Conservation (phyloP, 2,797 vertebrate species). For the Phrynocephalus vlangalii region DNA sequence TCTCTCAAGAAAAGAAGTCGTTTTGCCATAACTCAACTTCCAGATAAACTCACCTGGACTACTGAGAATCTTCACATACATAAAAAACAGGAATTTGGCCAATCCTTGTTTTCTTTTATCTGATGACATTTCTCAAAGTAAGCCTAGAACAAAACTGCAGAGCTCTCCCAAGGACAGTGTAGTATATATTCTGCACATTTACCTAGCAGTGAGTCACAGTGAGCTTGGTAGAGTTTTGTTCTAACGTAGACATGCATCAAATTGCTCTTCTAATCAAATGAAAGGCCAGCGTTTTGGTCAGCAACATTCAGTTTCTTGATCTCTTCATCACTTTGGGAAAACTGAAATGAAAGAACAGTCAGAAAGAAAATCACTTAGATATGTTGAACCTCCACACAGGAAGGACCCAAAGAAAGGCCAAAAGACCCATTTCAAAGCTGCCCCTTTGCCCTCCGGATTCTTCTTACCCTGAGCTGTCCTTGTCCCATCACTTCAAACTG, state of each 20-base stretch:
- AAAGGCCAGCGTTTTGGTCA: not conserved
- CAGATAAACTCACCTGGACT: no score
- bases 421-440: not conserved
- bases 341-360: not conserved
- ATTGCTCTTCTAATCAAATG: no score
- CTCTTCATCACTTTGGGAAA: not conserved
- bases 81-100: no score
- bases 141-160: not conserved
- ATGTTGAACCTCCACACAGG: not conserved
- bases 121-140: not conserved
- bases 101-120: not conserved
- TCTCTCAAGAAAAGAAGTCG: no score
- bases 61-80: no score
- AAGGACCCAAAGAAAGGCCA: not conserved
- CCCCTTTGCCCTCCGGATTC: not conserved
- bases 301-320: not conserved
- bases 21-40: no score
- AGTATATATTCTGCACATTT: not conserved
- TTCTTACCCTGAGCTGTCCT: not conserved
- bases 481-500: not conserved
- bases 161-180: not conserved
- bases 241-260: not conserved
- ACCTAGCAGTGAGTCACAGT: not conserved
- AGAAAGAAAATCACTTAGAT: not conserved
- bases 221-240: not conserved